Evolutionary conservation across 2,113 vertebrate genomes (phyloP).

Genomic region (Malurus cyaneus): DNA sequence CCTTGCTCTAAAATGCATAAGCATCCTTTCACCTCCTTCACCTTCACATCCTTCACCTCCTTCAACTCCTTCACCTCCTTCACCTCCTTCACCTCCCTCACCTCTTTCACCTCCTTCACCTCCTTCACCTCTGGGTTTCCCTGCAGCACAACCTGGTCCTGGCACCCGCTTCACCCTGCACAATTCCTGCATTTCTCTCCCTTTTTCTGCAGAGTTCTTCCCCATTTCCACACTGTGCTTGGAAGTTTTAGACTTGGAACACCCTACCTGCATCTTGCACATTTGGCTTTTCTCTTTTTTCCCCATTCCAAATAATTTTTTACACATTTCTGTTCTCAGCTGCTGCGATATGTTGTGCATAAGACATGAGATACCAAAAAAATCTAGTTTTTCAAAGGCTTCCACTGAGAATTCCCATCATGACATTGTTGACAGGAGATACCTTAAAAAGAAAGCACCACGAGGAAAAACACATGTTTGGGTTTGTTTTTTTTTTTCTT

Average conservation of each 20-base stretch:
- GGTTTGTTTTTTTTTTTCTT: neutral
- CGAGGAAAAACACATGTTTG: constrained; percentile 50
- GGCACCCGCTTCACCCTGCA: neutral
- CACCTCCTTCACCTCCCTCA: too few relatives aligned
- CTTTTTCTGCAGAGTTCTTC: neutral
- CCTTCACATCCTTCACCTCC: too few relatives aligned
- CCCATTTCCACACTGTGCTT: neutral
- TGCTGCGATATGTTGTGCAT: neutral
- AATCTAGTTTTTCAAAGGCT: constrained; percentile 8
- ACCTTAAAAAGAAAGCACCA: constrained; percentile 21
- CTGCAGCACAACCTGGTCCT: neutral
- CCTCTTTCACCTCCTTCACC: too few relatives aligned
- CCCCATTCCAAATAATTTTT: neutral
- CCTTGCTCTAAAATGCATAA: neutral
- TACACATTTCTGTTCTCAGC: neutral
- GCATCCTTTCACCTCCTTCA: too few relatives aligned
- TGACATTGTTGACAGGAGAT: constrained; percentile 6
- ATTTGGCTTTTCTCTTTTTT: neutral
- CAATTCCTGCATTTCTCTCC: neutral
- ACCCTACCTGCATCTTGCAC: neutral
- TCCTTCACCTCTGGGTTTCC: neutral
- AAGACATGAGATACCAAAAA: neutral
- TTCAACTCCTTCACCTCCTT: too few relatives aligned
- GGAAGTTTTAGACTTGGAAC: neutral
- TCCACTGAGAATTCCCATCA: constrained; percentile 30